Evolutionary conservation across 2,888 invertebrate species (phyloP).

Genomic region (Trisateles emortualis): DNA sequence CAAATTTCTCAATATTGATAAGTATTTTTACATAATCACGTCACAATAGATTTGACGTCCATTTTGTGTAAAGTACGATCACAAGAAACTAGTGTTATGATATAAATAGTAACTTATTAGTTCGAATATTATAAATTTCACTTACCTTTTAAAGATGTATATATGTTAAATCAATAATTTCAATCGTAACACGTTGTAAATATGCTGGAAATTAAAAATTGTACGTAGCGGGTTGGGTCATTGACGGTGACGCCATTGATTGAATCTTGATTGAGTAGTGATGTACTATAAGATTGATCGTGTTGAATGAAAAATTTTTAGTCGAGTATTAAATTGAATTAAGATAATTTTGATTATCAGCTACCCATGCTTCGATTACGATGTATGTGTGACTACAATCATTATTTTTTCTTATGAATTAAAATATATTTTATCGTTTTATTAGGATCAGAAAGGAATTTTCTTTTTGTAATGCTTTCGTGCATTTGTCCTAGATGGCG

Average conservation of each 20-base stretch:
- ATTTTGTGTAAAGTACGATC: slow-evolving; percentile 74
- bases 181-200: slow-evolving; percentile 47
- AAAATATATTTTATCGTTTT: too few relatives aligned
- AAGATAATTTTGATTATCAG: too few relatives aligned
- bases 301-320: background rate
- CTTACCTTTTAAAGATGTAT: slow-evolving; percentile 59
- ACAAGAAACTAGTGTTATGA: slow-evolving; percentile 35
- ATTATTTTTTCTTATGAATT: too few relatives aligned
- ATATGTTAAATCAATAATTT: slow-evolving; percentile 44
- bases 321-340: background rate
- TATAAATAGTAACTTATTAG: slow-evolving; percentile 9
- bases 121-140: slow-evolving; percentile 23
- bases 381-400: too few relatives aligned
- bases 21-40: slow-evolving; percentile 81
- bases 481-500: too few relatives aligned
- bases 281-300: slow-evolving; percentile 21
- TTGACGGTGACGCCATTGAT: slow-evolving; percentile 82
- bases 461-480: too few relatives aligned
- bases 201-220: slow-evolving; percentile 62
- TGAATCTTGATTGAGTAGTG: slow-evolving; percentile 50
- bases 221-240: slow-evolving; percentile 72
- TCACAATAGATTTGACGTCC: slow-evolving; percentile 81
- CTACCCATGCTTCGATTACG: too few relatives aligned
- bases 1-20: slow-evolving; percentile 34
- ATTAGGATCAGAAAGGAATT: too few relatives aligned